Base-by-base conservation (phyloP, 2,888 invertebrate species). In the Clostera curtula region DNA sequence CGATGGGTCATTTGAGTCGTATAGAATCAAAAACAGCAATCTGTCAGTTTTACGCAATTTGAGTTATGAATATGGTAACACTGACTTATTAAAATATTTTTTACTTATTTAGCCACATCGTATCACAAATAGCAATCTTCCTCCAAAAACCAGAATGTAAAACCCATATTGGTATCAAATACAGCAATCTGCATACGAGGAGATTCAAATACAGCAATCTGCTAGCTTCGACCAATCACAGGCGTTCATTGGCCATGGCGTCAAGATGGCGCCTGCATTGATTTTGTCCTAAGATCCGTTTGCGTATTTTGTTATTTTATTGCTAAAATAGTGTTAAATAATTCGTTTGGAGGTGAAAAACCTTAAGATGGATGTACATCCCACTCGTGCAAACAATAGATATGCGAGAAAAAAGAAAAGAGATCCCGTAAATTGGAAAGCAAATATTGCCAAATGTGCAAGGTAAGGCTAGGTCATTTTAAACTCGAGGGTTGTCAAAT, bases 351-450 rank as follows among this genome's bases (percentile, higher is more conserved):
- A 24, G 15, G 13, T 21, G 13, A 32, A 32, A 32, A 25, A 26
- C 22, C 19, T 9, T n/a, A 18, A 15, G 24, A 30, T 34, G 34
- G 34, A 34, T 7, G 25, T 22, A 6, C 25, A 30, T 11, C 27
- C 34, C 27, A 30, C 22, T 10, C 27, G 12, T 30, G 27, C 25
- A 19, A 30, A 22, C 23, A 31, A 31, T 20, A 31, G 24, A 15
- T 35, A 21, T 31, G 22, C 31, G 8, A 20, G 31, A 19, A 25
- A 35, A 25, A 19, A 20, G 24, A 22, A 35, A 34, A 31, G n/a
- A 31, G 24, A 35, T 26, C 27, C 35, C 23, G 8, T 2, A 31
- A 35, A 35, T 8, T 35, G 31, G 31, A 28, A 31, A 35, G 13
- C 19, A 28, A 34, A 34, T 28, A 12, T 27, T 23, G 31, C 30